A percentile compares a stretch with the other conserved stretches of the same genome.
Conservation (phyloP, 2,113 vertebrate genomes). For the Thalassarche chlororhynchos region DNA sequence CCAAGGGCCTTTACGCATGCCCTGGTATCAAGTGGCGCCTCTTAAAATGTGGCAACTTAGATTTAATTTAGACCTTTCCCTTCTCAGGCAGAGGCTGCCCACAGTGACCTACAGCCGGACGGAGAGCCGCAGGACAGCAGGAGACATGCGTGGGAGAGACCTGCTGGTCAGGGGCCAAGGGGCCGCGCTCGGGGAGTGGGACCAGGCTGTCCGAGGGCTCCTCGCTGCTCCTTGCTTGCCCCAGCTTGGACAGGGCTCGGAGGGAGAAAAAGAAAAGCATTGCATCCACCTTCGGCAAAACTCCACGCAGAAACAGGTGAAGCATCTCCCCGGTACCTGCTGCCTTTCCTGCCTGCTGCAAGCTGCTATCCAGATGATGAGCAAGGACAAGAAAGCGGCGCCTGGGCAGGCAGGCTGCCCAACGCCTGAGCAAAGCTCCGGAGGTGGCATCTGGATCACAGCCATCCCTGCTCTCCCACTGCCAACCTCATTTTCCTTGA, state of each 20-base stretch:
- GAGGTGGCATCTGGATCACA: not conserved
- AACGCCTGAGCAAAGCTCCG: not conserved
- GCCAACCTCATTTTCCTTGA: not conserved
- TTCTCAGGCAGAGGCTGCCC: not conserved
- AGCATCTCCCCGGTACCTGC: not conserved
- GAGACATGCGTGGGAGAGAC: accelerated
- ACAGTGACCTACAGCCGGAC: too few relatives aligned
- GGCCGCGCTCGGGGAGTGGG: accelerated
- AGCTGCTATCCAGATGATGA: not conserved
- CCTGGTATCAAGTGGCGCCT: not conserved
- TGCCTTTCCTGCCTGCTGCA: not conserved
- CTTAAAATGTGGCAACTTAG: not conserved
- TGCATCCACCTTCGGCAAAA: not conserved
- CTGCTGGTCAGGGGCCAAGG: not conserved
- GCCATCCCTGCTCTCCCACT: not conserved
- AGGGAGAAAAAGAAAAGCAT: not conserved
- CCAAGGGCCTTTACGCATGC: not conserved
- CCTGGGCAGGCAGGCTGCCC: not conserved
- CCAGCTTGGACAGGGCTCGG: not conserved
- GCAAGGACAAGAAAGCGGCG: not conserved
- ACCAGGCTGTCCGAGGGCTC: not conserved
- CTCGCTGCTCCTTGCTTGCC: not conserved
- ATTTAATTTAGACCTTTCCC: not conserved
- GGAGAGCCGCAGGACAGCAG: not conserved
- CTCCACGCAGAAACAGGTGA: accelerated